Evolutionary conservation across 23 tunicate genomes (phyloP), one percentile per base, ranked within the genome.

Genomic region (Diplosoma virens): DNA sequence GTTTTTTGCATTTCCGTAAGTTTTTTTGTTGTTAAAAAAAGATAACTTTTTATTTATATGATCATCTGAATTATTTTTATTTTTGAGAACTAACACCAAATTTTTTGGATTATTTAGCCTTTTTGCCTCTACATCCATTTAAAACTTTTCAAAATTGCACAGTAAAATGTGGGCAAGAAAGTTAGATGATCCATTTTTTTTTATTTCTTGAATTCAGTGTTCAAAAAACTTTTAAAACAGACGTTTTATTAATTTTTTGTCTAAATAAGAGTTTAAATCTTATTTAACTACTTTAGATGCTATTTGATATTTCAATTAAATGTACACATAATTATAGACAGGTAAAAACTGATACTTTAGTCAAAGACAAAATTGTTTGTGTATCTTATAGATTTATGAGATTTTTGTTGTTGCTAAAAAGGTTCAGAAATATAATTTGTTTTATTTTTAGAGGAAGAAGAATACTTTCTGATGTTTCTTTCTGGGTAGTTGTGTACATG

Each of bases 1-100:
- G 6, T 89, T 89, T 47, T 89, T 82, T 72, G 89, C 80, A 11
- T 89, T 89, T 73, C 96, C 96, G 81, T 85, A 55, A 85, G 91
- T 79, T 26, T 65, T 76, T 52, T 63, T 18, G 22, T 23, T 56
- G 21, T 45, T 45, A 9, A 21, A 0, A 59, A 0, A 18, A 18
- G 14, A 18, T 18, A 21, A 25, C 25, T 59, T 18, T 21, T 18
- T 16, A 59, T 21, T 59, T 23, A 18, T 25, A 21, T 33, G 18
- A 66, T 66, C 29, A 17, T 66, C 0, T 31, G 9, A 31, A 17
- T 18, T 66, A 0, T 66, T 33, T 66, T 14, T 26, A 23, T 66
- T 66, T 0, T 58, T 58, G 6, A 22, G 22, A 58, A 22, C n/a
- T n/a, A n/a, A n/a, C n/a, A n/a, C n/a, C n/a, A n/a, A n/a, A n/a